Percentiles rank a stretch among this genome's conserved stretches.
Evolutionary conservation across 2,888 invertebrate species (phyloP).

Genomic region (Scaptodrosophila latifasciaeformis): DNA sequence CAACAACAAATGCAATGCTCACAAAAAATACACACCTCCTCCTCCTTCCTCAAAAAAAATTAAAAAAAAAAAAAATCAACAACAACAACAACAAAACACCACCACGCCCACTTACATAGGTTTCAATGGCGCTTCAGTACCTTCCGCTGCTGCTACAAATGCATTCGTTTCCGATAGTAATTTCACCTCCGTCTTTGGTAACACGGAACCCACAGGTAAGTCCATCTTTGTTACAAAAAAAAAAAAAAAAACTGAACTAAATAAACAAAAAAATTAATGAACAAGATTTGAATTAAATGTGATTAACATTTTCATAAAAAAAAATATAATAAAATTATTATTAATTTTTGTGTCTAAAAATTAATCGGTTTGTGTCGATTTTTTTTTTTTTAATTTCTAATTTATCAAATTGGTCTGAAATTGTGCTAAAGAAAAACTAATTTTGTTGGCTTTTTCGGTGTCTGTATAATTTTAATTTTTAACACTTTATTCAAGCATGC

Average conservation of each 20-base stretch:
- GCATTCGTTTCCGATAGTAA: conserved; percentile 90
- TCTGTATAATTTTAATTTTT: no score
- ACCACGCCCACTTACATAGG: conserved; percentile 60
- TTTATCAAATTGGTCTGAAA: not conserved
- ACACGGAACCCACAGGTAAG: conserved; percentile 82
- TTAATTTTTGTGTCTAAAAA: not conserved
- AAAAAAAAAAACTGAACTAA: no score
- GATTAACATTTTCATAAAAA: no score
- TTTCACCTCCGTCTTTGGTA: conserved; percentile 92
- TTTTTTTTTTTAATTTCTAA: not conserved
- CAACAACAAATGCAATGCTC: conserved; percentile 21
- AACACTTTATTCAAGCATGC: no score
- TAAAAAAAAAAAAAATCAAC: conserved; percentile 20
- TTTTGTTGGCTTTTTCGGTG: no score
- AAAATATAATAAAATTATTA: no score
- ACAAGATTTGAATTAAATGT: no score
- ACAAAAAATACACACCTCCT: conserved; percentile 20
- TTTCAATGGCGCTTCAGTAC: conserved; percentile 74
- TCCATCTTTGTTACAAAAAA: conserved; percentile 28
- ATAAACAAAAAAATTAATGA: no score
- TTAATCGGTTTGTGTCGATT: not conserved
- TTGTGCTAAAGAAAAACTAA: conserved; percentile 1
- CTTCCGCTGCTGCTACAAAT: conserved; percentile 75
- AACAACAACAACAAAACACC: conserved; percentile 4
- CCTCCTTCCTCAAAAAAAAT: conserved; percentile 22